phyloP scores from a whole-genome alignment of 1,140 invertebrate species.

The Eulimnadia texana region DNA sequence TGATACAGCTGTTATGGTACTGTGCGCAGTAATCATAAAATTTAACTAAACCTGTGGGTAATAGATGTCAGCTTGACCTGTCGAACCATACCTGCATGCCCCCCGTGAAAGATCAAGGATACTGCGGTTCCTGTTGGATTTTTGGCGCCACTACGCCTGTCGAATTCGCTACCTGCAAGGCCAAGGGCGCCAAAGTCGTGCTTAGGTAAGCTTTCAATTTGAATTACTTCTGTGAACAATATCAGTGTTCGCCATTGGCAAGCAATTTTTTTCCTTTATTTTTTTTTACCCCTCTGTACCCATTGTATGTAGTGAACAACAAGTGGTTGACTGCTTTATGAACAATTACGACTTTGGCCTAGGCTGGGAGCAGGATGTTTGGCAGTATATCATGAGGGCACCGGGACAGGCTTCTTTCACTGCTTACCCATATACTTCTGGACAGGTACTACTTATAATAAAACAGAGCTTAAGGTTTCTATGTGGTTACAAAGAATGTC shows the following conservation, averaged over 20 bases:
- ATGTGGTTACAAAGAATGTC: too few species aligned
- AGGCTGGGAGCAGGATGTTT: constrained; percentile 30
- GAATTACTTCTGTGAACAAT: too few species aligned
- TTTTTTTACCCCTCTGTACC: too few species aligned
- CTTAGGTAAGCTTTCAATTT: too few species aligned
- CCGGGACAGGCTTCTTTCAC: constrained; percentile 10
- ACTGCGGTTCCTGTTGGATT: constrained; percentile 30
- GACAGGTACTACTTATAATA: background rate
- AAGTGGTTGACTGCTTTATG: constrained; percentile 42
- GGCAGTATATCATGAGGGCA: constrained; percentile 22
- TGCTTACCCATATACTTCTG: constrained; percentile 17
- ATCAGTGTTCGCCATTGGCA: background rate
- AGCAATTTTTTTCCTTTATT: too few species aligned
- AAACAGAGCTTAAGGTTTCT: too few species aligned
- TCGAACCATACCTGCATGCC: constrained; percentile 29
- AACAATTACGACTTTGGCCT: constrained; percentile 50
- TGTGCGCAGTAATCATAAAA: too few species aligned
- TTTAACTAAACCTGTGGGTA: too few species aligned
- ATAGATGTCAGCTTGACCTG: constrained; percentile 33
- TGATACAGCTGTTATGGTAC: too few species aligned
- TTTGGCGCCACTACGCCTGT: constrained; percentile 23
- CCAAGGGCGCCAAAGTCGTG: constrained; percentile 4
- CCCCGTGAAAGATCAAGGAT: constrained; percentile 31
- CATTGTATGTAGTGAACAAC: constrained; percentile 37
- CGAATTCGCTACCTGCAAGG: constrained; percentile 20